Percentiles rank a stretch among this genome's conserved stretches.
These are phyloP conservation scores for Bombus terrestris DNA, from an alignment of 1,140 invertebrate genomes.

Conservation along the genomic window DNA sequence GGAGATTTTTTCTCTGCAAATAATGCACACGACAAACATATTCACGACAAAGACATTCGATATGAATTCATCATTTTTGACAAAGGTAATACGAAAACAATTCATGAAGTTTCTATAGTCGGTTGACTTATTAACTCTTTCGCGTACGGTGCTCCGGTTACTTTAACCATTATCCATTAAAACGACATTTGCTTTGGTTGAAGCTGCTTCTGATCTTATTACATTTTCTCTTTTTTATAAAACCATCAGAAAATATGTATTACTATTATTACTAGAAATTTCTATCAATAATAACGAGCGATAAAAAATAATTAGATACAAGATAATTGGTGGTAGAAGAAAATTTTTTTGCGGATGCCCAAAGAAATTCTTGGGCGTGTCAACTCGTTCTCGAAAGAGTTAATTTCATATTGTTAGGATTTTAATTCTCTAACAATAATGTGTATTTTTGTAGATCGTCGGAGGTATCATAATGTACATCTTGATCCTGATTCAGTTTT, in stretches of 20 bases:
- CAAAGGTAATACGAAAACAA: conserved; percentile 51
- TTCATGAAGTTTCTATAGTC: too few relatives aligned
- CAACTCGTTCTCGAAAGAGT: too few relatives aligned
- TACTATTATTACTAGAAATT: too few relatives aligned
- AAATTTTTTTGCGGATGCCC: fast-evolving
- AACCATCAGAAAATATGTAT: too few relatives aligned
- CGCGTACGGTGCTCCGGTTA: too few relatives aligned
- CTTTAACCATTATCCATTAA: too few relatives aligned
- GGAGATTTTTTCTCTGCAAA: conserved; percentile 72
- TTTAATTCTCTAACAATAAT: too few relatives aligned
- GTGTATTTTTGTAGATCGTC: conserved; percentile 60
- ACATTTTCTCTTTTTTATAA: not conserved
- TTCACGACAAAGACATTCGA: conserved; percentile 68
- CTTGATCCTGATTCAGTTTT: conserved; percentile 73
- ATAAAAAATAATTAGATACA: not conserved
- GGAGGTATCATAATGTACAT: conserved; percentile 70
- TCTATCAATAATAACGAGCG: too few relatives aligned
- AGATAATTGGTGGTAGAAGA: too few relatives aligned
- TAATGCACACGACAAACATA: conserved; percentile 70
- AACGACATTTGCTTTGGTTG: too few relatives aligned
- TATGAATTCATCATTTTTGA: conserved; percentile 66
- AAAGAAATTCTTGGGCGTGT: not conserved
- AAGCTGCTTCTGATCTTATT: not conserved
- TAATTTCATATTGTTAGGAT: too few relatives aligned
- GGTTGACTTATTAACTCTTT: too few relatives aligned